Evolutionary conservation across 2,888 invertebrate species (phyloP), one percentile per base, ranked within the genome.

Genomic region (Chalcis sispes): DNA sequence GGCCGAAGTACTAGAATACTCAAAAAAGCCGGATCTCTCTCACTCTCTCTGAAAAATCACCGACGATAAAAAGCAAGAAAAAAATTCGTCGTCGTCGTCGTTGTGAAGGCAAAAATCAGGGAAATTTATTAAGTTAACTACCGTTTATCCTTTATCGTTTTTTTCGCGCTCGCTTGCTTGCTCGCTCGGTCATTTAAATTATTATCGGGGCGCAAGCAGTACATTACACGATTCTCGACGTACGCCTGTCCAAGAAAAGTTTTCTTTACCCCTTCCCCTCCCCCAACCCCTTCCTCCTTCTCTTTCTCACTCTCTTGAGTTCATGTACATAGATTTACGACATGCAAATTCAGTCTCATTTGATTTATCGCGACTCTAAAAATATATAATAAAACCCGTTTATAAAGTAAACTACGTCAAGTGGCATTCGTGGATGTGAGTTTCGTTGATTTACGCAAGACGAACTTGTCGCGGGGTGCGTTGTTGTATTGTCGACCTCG

Each of bases 321-420:
- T n/a, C n/a, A n/a, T n/a, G n/a, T n/a, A n/a, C n/a, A n/a, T n/a
- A 54, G 65, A 76, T 76, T 72, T 67, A 72, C 67, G 56, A 32
- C 66, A 46, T 62, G 66, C 62, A 66, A 72, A 76, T 72, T 67
- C 61, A 54, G 40, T 2, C 52, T 27, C 56, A 58, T 71, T 79
- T 82, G 81, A 82, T 80, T 81, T 82, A 82, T 77, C 58, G 23
- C 42, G 54, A n/a, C 59, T 52, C 48, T 52, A 25, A 81, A 80
- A 81, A 81, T 81, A 80, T 42, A 15, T 13, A 15, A 81, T 80
- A 79, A 79, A 80, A 81, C 80, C 78, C 77, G 81, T 81, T 81
- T 82, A 79, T 78, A 79, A 79, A 79, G 80, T 80, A 78, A 80
- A 80, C 79, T 79, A 80, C 78, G 65, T 69, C 75, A 70, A 70